Evolutionary conservation across 2,113 vertebrate genomes (phyloP), one percentile per base, ranked within the genome.

Genomic region (Anhinga rufa): DNA sequence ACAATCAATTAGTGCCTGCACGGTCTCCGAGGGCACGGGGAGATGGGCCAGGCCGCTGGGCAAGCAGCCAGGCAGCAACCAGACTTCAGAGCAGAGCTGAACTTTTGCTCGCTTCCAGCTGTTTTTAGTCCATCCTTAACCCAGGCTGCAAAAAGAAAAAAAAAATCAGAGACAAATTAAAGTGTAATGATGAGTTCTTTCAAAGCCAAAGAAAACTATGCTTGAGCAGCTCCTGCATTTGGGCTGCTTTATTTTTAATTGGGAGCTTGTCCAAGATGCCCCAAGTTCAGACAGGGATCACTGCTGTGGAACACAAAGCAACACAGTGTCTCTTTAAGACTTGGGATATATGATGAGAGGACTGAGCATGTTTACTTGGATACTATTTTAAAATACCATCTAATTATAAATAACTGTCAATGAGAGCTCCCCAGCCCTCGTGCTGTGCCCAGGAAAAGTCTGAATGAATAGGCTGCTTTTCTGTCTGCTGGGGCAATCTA

Each of bases 341-440:
- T 84, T 82, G 38, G 58, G 82, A 31, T 93, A 21, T 62, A 62
- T 80, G 94, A 95, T 96, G 84, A 96, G 80, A 70, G 49, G 52
- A 89, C 49, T 65, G 82, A 92, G 80, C 77, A 15, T 92, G 86
- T 94, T 93, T 89, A 61, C 55, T 94, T 85, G 84, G 49, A 79
- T 91, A 34, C 84, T 87, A 82, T 97, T 96, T 97, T 93, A 91
- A 95, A 97, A 86, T 93, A 92, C 57, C 82, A 61, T 91, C 87
- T 92, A 93, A 95, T 97, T 97, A 97, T 95, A 97, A 96, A 88
- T 92, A 92, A 89, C 85, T 95, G 83, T 86, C 93, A 95, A 7
- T 96, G 83, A 83, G 62, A 84, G 78, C 46, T 97, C 84, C 87
- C 46, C 28, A 60, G 94, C 75, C 92, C 70, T 90, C 80, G 48